Base-by-base conservation (phyloP, 2,113 vertebrate species). In the Nothocercus julius region DNA sequence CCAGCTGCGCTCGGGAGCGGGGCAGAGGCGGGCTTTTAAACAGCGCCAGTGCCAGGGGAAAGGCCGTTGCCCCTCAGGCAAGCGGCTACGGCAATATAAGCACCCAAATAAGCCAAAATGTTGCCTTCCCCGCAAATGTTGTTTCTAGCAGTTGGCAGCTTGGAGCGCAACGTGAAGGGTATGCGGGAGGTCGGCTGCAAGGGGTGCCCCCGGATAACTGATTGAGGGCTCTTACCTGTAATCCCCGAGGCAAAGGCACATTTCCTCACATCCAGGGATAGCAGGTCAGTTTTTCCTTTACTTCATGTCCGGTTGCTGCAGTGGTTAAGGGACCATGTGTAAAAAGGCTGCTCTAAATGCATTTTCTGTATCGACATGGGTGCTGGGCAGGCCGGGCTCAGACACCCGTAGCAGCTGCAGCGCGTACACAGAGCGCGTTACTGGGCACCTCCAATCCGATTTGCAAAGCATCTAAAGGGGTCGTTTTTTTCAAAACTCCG, bases 361-460 rank as follows among this genome's bases (percentile, higher is more conserved):
- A 32, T 87, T 91, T 89, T 82, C 70, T 62, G 85, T 77, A 62
- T 49, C 79, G 59, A 54, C 11, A 25, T 7, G 32, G 68, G 59
- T 42, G 72, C 38, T 51, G 70, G 22, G 28, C 64, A n/a, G 17
- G 51, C 14, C 22, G 32, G 82, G 17, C 44, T 81, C 68, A 83
- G 9, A 28, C n/a, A 62, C 9, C 9, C 45, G 53, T 8, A 66
- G 79, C 38, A 59, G 40, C 17, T 0, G 0, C 67, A 74, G 44
- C 59, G 11, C 11, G 77, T 5, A 2, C 24, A 6, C 8, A 74
- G 27, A 28, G 54, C 20, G 10, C 5, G 2, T 58, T 58, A 30
- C 54, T 19, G 16, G 54, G 54, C 54, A 32, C 28, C 28, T 32
- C 28, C 32, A 16, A 32, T 18, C 28, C 28, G 5, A 58, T 58